These are phyloP conservation scores for Acanthisitta chloris DNA, from an alignment of 2,113 vertebrate genomes.

Conservation along the genomic window DNA sequence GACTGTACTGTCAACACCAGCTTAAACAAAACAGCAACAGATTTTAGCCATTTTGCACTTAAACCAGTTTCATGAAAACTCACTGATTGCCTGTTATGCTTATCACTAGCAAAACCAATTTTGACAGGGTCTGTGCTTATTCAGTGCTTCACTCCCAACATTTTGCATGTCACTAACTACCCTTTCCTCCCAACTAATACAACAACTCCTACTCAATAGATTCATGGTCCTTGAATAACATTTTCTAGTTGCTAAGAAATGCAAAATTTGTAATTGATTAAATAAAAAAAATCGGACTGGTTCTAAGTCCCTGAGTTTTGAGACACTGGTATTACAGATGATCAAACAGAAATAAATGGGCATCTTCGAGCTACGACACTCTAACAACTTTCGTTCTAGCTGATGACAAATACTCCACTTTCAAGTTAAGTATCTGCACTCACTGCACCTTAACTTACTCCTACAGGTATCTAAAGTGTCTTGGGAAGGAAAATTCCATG, in stretches of 20 bases:
- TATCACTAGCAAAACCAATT: neutral
- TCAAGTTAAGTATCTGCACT: neutral
- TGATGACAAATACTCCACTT: neutral
- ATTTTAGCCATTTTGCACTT: neutral
- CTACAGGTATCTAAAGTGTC: neutral
- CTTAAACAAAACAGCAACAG: neutral
- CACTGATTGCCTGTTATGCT: neutral
- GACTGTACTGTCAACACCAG: neutral
- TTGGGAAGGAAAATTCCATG: no score
- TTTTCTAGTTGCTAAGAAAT: neutral
- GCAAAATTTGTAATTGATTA: neutral
- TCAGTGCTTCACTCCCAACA: neutral
- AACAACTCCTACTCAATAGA: neutral
- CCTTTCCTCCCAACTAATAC: neutral
- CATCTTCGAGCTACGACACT: neutral
- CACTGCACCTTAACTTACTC: neutral
- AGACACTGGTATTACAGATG: neutral
- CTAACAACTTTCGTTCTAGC: neutral
- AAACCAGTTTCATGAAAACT: neutral
- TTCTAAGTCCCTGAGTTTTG: neutral
- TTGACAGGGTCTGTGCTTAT: neutral
- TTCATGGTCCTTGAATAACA: neutral
- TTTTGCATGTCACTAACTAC: neutral
- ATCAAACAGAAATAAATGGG: neutral
- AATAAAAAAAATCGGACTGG: neutral